A percentile compares a stretch with the other conserved stretches of the same genome.
Evolutionary conservation across 1,140 invertebrate genomes (phyloP).

Genomic region (Acromyrmex echinatior): DNA sequence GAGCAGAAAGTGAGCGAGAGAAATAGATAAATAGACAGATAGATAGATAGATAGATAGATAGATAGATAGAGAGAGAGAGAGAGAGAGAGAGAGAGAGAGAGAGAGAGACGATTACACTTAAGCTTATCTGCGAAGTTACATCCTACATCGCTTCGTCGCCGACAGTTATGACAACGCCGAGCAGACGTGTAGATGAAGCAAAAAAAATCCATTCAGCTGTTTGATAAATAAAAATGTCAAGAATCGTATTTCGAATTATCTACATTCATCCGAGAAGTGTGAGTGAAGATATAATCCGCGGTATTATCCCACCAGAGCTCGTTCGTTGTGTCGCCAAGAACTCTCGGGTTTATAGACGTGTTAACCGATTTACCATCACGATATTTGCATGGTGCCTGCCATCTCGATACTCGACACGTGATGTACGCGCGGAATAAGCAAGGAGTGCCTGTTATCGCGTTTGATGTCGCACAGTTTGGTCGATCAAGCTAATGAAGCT

Average conservation of each 20-base stretch:
- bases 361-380: slow-evolving; percentile 18
- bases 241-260: slow-evolving; percentile 38
- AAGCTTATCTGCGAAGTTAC: slow-evolving; percentile 37
- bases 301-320: slow-evolving; percentile 18
- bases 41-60: too few species aligned
- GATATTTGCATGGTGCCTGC: slow-evolving; percentile 42
- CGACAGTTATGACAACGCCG: not conserved
- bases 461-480: slow-evolving; percentile 26
- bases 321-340: slow-evolving; percentile 50
- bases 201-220: slow-evolving; percentile 19
- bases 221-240: not conserved
- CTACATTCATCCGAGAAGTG: slow-evolving; percentile 9
- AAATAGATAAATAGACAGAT: too few species aligned
- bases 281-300: slow-evolving; percentile 43
- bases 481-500: not conserved
- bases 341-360: slow-evolving; percentile 14
- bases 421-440: slow-evolving; percentile 22
- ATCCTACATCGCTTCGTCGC: not conserved
- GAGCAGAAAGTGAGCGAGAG: not conserved
- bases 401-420: slow-evolving; percentile 5
- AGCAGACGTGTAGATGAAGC: slow-evolving; percentile 29
- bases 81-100: not conserved
- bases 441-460: not conserved
- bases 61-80: too few species aligned
- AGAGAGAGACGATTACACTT: not conserved